Base-by-base conservation (phyloP, 1,140 invertebrate genomes). In the Mamestra configurata region DNA sequence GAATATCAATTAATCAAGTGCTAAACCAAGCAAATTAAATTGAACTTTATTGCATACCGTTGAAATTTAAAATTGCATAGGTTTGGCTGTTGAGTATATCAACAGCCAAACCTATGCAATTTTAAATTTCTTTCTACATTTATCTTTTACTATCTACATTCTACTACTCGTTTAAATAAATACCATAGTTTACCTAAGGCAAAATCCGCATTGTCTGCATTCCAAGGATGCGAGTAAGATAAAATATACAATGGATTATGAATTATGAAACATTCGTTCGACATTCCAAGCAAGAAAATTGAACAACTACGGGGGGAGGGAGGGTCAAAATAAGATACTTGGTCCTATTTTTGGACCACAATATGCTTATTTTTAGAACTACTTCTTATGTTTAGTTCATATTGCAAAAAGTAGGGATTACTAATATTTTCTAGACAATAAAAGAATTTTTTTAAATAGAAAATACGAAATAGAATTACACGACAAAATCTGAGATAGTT, bases 201-300 rank as follows among this genome's bases (percentile, higher is more conserved):
- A 79, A 57, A 80, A 84, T 86, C 81, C 82, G 72, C 81, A 82
- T 13, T 66, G 83, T 80, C 79, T 84, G 84, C 86, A 83, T 83
- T 79, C 66, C 66, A 70, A 53, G 78, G 53, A 83, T 64, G 77
- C 64, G 66, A 79, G 31, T 59, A 40, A 49, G 51, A 71, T 64
- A 79, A 31, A 70, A 71, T n/a, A n/a, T n/a, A n/a, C n/a, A n/a
- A n/a, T n/a, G n/a, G n/a, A n/a, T n/a, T n/a, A 64, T 72, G 46
- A 0, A 27, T 27, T 24, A 22, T n/a, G 7, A 70, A 35, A 70
- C 13, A 27, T 27, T 70, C 40, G 27, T 66, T 64, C 0, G 6
- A 20, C n/a, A 37, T 64, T 40, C 31, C 35, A 66, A 40, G 61
- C 18, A 18, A 13, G 3, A 37, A 51, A 24, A 7, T 24, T 55